Conservation (phyloP, 2,113 vertebrate genomes). For the Menura novaehollandiae region DNA sequence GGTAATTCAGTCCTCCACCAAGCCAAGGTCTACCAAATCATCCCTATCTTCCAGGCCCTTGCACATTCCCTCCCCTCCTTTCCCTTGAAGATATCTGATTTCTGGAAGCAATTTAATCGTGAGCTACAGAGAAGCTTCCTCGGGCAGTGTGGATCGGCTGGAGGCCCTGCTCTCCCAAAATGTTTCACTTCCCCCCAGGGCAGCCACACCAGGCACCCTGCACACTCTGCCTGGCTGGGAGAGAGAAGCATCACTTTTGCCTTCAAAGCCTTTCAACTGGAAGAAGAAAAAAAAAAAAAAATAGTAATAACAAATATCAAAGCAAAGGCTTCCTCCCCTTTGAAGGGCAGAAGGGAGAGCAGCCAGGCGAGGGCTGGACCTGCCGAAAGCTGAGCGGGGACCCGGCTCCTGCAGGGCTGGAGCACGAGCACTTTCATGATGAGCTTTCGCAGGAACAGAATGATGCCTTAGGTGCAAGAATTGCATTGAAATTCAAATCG, state of each 20-base stretch:
- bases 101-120: slow-evolving; percentile 27
- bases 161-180: neutral
- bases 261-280: neutral
- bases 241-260: neutral
- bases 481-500: neutral
- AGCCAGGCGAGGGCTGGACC: rapidly evolving
- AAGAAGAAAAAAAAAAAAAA: neutral
- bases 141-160: neutral
- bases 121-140: neutral
- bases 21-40: neutral
- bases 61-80: neutral
- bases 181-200: neutral
- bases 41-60: neutral
- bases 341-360: neutral
- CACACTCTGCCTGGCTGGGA: neutral
- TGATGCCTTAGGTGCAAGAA: neutral
- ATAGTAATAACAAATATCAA: neutral
- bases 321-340: neutral
- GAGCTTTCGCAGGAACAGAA: neutral
- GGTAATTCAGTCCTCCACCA: neutral
- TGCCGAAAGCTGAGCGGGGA: rapidly evolving
- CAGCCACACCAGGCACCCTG: neutral
- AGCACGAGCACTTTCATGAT: neutral
- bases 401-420: neutral
- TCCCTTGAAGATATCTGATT: neutral